Evolutionary conservation across 2,113 vertebrate species (phyloP), one percentile per base, ranked within the genome.

Genomic region (Casuarius casuarius): DNA sequence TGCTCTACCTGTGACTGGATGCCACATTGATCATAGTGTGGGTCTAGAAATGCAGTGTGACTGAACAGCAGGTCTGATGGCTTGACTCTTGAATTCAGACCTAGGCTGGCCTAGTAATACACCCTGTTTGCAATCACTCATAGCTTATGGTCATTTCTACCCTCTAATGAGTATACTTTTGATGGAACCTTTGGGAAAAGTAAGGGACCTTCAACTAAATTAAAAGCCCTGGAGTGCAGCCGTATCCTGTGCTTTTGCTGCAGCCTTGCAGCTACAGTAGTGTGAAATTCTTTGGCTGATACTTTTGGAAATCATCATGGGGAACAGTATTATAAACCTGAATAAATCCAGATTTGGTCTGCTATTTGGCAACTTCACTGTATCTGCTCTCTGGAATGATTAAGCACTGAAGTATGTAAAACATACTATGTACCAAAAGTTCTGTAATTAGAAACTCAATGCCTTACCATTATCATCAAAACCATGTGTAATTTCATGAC

Each of bases 401-500:
- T 8, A 42, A 33, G 46, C 71, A 25, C 51, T 33, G 8, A 5
- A 33, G 29, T 38, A 1, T 0, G 12, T 10, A 3, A 13, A 33
- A 3, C 16, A 11, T 7, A 14, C 68, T 4, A 38, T 9, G 51
- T 33, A 5, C 1, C 2, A 3, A 4, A 44, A 4, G 35, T 9
- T 31, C 1, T 33, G 54, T 14, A 46, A 10, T 12, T 3, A 7
- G 58, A 14, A 82, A 14, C 29, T 22, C 3, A 0, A n/a, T 4
- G 42, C 92, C 97, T 97, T 98, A 99, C 99, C 99, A 9, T 98
- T 99, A 97, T 99, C 99, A 83, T 99, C 99, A 61, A 99, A 99
- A 51, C 99, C 99, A 3, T 99, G 99, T 2, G 99, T 99, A 97
- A 99, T 99, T 98, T 99, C 99, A 2, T 99, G 99, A 80, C 99